Percentiles rank a stretch among this genome's conserved stretches.
phyloP scores from a whole-genome alignment of 2,888 invertebrate genomes.

The Drosophila putrida region DNA sequence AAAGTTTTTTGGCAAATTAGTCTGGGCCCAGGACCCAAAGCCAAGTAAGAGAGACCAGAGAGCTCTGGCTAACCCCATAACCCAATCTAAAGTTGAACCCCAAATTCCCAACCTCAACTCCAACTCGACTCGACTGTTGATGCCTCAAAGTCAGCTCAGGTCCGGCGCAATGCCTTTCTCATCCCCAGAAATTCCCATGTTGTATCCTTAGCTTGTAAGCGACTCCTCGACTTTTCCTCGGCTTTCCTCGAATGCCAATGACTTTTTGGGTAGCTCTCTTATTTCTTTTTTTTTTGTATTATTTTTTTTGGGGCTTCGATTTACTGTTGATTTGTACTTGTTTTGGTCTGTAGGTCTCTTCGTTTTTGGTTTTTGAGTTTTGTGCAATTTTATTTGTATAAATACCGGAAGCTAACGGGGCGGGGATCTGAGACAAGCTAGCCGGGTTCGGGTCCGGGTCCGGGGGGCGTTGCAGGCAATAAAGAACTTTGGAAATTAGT shows the following conservation, averaged over 20 bases:
- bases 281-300: constrained; percentile 15
- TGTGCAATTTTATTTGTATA: constrained; percentile 80
- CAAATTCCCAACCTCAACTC: neutral
- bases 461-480: constrained; percentile 79
- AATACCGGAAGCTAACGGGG: constrained; percentile 80
- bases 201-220: constrained; percentile 43
- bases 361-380: constrained; percentile 60
- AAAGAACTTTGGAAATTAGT: constrained; percentile 80
- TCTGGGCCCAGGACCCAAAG: constrained; percentile 57
- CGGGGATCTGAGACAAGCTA: constrained; percentile 11
- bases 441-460: constrained; percentile 10
- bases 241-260: constrained; percentile 61
- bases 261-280: constrained; percentile 55
- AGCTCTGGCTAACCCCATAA: constrained; percentile 5
- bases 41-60: constrained; percentile 11
- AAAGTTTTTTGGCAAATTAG: constrained; percentile 84
- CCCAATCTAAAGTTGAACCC: neutral
- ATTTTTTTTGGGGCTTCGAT: constrained; percentile 57
- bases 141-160: constrained; percentile 28
- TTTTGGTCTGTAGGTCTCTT: constrained; percentile 22
- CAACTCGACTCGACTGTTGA: constrained; percentile 2
- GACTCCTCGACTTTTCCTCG: constrained; percentile 47
- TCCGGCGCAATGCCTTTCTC: constrained; percentile 33
- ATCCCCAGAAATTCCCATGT: constrained; percentile 14
- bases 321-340: constrained; percentile 71